A percentile compares a stretch with the other conserved stretches of the same genome.
phyloP scores from a whole-genome alignment of 2,888 invertebrate genomes.

The Lasioglossum figueresi region DNA sequence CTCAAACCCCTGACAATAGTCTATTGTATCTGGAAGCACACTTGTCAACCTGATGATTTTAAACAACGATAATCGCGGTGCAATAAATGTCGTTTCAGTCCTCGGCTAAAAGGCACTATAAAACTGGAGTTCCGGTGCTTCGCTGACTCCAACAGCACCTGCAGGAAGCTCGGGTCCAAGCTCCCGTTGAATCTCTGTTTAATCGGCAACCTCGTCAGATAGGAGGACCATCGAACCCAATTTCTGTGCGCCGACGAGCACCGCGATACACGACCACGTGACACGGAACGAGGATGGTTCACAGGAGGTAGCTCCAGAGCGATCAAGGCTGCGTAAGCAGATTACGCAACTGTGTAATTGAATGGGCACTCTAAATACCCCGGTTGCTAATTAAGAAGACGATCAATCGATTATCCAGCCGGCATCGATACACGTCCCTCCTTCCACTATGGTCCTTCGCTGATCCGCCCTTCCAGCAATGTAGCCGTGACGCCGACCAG shows the following conservation, averaged over 20 bases:
- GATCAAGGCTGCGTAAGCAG: constrained; percentile 64
- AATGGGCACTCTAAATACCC: constrained; percentile 74
- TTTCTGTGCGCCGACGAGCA: constrained; percentile 39
- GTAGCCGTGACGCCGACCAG: constrained; percentile 65
- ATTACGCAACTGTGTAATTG: constrained; percentile 75
- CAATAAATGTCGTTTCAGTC: not conserved
- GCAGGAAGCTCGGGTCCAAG: not conserved
- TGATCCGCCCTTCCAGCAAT: constrained; percentile 59
- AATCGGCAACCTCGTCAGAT: constrained; percentile 43
- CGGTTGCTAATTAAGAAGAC: constrained; percentile 73
- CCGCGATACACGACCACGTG: constrained; percentile 32
- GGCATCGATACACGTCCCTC: constrained; percentile 63
- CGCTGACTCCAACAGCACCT: not conserved
- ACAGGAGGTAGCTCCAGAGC: constrained; percentile 30
- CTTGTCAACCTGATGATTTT: not conserved
- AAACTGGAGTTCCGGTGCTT: not conserved
- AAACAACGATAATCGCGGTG: not conserved
- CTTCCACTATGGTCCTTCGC: constrained; percentile 38
- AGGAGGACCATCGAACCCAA: constrained; percentile 33
- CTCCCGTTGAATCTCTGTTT: constrained; percentile 34
- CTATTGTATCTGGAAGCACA: not conserved
- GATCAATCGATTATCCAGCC: constrained; percentile 75
- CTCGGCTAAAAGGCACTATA: not conserved
- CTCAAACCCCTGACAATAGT: not conserved
- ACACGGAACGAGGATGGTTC: constrained; percentile 45